These are phyloP conservation scores for Chymomyza amoena DNA, from an alignment of 2,888 invertebrate genomes.

Conservation along the genomic window DNA sequence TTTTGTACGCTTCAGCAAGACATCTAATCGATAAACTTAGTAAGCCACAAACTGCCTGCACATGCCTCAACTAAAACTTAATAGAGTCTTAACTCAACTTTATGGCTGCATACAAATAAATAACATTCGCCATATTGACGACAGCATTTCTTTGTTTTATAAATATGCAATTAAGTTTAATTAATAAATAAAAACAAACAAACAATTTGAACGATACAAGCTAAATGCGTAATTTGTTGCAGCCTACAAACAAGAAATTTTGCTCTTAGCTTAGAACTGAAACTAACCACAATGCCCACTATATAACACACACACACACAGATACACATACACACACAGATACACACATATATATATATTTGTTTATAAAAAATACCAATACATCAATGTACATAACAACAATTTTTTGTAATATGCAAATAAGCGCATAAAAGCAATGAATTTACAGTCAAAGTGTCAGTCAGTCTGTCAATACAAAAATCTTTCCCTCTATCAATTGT, in stretches of 20 bases:
- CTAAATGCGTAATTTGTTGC: slow-evolving; percentile 48
- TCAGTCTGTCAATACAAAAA: not conserved
- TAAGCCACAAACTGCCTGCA: too few species aligned
- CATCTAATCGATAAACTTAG: too few species aligned
- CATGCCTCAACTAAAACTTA: not conserved
- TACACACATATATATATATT: not conserved
- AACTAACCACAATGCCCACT: slow-evolving; percentile 45
- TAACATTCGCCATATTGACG: not conserved
- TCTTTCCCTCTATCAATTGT: not conserved
- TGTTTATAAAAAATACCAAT: slow-evolving; percentile 11
- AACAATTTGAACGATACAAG: not conserved
- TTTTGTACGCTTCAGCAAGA: too few species aligned
- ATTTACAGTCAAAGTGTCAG: slow-evolving; percentile 56
- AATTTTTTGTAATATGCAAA: slow-evolving; percentile 63
- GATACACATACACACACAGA: slow-evolving; percentile 15
- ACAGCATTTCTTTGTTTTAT: not conserved
- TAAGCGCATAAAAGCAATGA: slow-evolving; percentile 69
- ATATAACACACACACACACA: slow-evolving; percentile 47
- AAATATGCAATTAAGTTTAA: not conserved
- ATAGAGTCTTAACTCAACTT: not conserved
- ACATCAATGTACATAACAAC: not conserved
- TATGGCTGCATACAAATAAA: not conserved
- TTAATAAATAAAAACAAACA: not conserved
- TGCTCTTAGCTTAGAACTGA: slow-evolving; percentile 44
- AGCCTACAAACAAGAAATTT: slow-evolving; percentile 40